Evolutionary conservation across 2,113 vertebrate genomes (phyloP).

Genomic region (Colossoma macropomum): DNA sequence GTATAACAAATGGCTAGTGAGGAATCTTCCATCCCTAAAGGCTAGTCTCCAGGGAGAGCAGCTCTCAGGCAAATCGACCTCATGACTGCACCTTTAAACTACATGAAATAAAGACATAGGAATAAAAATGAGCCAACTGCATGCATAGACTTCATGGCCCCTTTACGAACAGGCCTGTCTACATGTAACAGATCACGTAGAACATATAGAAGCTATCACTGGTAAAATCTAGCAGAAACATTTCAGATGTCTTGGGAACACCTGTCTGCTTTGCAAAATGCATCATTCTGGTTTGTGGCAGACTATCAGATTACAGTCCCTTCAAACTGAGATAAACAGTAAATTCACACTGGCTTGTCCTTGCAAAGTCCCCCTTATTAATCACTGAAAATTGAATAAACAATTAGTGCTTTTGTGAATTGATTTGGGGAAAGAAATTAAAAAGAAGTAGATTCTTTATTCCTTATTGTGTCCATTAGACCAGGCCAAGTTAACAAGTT

Average conservation of each 20-base stretch:
- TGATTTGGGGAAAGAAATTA: too few species aligned
- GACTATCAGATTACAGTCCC: not conserved
- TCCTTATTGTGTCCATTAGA: too few species aligned
- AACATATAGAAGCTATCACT: not conserved
- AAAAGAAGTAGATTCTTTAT: too few species aligned
- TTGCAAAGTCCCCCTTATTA: too few species aligned
- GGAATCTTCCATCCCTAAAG: not conserved
- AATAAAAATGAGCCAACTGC: not conserved
- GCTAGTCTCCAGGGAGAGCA: not conserved
- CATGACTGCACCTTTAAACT: slow-evolving; percentile 8
- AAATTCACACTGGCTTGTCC: not conserved
- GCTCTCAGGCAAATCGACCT: not conserved
- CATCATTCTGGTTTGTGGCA: not conserved
- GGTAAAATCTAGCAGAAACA: not conserved
- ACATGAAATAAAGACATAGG: not conserved
- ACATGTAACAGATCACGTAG: not conserved
- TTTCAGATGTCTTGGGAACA: not conserved
- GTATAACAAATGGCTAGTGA: slow-evolving; percentile 4
- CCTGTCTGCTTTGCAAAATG: slow-evolving; percentile 2
- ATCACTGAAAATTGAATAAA: too few species aligned
- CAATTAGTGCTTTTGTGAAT: too few species aligned
- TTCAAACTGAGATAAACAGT: not conserved
- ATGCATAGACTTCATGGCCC: not conserved
- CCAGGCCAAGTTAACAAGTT: too few species aligned
- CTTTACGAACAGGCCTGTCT: not conserved